phyloP scores from a whole-genome alignment of 2,888 invertebrate genomes.

The Spisula solida region DNA sequence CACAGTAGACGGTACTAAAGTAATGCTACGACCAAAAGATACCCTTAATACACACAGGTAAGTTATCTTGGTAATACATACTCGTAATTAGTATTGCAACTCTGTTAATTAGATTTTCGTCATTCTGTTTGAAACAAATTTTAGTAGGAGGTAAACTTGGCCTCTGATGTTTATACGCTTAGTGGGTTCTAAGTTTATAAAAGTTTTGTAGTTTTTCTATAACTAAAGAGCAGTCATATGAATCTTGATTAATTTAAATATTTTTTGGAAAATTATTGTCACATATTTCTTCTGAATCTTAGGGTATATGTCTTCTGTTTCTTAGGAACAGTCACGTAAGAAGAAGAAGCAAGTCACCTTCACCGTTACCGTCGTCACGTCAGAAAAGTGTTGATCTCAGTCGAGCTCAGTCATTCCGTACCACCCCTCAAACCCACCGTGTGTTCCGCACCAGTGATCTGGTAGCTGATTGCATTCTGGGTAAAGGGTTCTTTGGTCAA shows the following conservation, averaged over 20 bases:
- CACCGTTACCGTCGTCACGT: constrained; percentile 79
- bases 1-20: constrained; percentile 76
- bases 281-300: constrained; percentile 30
- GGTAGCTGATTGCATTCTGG: constrained; percentile 90
- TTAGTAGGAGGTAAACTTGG: too few relatives aligned
- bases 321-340: constrained; percentile 81
- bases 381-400: constrained; percentile 89
- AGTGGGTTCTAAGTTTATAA: too few relatives aligned
- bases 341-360: constrained; percentile 84
- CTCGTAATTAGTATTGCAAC: too few relatives aligned
- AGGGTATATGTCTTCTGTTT: constrained; percentile 58
- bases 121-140: too few relatives aligned
- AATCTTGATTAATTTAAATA: too few relatives aligned
- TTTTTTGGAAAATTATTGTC: too few relatives aligned
- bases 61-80: not conserved
- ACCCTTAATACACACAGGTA: constrained; percentile 61
- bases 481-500: constrained; percentile 96
- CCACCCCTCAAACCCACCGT: constrained; percentile 91
- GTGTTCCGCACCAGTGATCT: constrained; percentile 97
- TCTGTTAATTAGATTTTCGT: too few relatives aligned
- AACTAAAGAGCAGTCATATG: too few relatives aligned
- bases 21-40: constrained; percentile 76
- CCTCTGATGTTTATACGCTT: too few relatives aligned
- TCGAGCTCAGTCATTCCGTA: constrained; percentile 95
- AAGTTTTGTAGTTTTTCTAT: too few relatives aligned